A percentile compares a stretch with the other conserved stretches of the same genome.
Evolutionary conservation across 2,113 vertebrate genomes (phyloP).

Genomic region (Indri indri): DNA sequence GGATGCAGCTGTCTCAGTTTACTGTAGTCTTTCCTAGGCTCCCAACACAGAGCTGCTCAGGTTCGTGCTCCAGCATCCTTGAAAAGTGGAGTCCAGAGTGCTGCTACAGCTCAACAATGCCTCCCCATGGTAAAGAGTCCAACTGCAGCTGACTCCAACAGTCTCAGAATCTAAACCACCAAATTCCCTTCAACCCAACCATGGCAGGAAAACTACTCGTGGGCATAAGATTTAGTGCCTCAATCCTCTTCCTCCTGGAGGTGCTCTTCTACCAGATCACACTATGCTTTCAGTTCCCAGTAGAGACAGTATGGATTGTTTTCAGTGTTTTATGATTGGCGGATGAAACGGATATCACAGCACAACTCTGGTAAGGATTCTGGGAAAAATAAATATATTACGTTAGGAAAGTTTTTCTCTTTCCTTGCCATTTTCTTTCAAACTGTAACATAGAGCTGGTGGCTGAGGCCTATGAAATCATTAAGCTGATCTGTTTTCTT

Average conservation of each 20-base stretch:
- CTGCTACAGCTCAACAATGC: not conserved
- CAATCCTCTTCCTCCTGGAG: not conserved
- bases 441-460: not conserved
- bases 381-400: not conserved
- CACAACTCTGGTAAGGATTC: not conserved
- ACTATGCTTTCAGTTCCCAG: not conserved
- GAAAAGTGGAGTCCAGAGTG: not conserved
- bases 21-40: not conserved
- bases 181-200: not conserved
- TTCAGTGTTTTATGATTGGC: not conserved
- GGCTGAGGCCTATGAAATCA: not conserved
- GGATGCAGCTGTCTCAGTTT: not conserved
- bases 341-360: not conserved
- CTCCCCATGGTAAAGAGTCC: not conserved
- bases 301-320: not conserved
- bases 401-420: not conserved
- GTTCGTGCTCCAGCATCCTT: not conserved
- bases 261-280: not conserved
- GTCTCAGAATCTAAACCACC: not conserved
- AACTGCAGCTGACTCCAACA: not conserved
- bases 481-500: not conserved
- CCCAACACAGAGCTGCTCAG: not conserved
- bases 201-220: not conserved
- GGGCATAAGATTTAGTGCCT: not conserved
- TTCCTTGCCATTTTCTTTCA: not conserved